Base-by-base conservation (phyloP, 53 echinoderm and acorn worm genomes). In the Temnopleurus reevesii region DNA sequence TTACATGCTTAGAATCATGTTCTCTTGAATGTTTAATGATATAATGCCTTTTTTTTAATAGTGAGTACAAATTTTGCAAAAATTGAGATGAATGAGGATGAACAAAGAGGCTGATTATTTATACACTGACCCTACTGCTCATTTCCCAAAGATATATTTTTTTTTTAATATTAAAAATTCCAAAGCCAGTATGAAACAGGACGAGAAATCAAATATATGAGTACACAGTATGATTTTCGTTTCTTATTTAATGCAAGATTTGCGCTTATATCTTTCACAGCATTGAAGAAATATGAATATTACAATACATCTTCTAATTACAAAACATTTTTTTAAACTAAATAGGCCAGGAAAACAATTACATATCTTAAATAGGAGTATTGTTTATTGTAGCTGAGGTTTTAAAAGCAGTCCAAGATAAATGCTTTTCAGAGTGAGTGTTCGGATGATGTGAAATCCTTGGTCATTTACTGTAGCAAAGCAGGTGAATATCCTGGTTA, bases 221-320 rank as follows among this genome's bases (percentile, higher is more conserved):
- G n/a, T n/a, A n/a, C n/a, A n/a, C n/a, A n/a, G n/a, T n/a, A n/a
- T n/a, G n/a, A n/a, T n/a, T n/a, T n/a, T n/a, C n/a, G n/a, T n/a
- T n/a, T n/a, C n/a, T n/a, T 56, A 83, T 83, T 83, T 83, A 83
- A 83, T 83, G 55, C 83, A 83, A 34, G 33, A 54, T 53, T 55
- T 54, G 83, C 83, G 35, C 31, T 34, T 55, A 83, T 55, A 79
- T 28, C 28, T 27, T 83, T 17, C 83, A 83, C 83, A 38, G 83
- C 83, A 83, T 55, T 55, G 51, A 30, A 80, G 43, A 79, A 47
- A 47, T 79, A 47, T 44, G 15, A 46, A 25, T 47, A 29, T 79
- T 46, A 79, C 49, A 79, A 79, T 79, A 79, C 49, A 79, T 79
- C 49, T 79, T 79, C 49, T 79, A 79, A 79, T 79, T 79, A 79